These are phyloP conservation scores for Phalacrocorax brasilianus DNA, from an alignment of 2,113 vertebrate genomes.

Conservation along the genomic window DNA sequence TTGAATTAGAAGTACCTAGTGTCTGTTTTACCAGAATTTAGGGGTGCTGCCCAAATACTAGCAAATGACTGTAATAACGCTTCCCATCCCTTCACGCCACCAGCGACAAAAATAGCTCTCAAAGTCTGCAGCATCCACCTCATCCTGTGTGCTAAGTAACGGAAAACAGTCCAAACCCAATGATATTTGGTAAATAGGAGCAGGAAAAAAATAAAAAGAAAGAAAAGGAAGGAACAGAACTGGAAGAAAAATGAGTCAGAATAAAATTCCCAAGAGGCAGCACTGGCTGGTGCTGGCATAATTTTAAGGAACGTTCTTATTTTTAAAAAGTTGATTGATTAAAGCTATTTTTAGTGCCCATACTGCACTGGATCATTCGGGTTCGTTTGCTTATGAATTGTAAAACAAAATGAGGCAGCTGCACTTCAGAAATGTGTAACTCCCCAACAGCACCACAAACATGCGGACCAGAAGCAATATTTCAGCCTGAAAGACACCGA, in stretches of 20 bases:
- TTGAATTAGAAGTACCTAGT: neutral
- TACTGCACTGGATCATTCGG: neutral
- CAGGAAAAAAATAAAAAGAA: neutral
- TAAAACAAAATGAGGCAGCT: neutral
- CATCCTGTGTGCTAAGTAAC: neutral
- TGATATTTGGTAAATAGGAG: neutral
- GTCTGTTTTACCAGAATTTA: neutral
- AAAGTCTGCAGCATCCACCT: neutral
- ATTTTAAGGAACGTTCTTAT: slow-evolving; percentile 11
- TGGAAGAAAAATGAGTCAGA: slow-evolving; percentile 23
- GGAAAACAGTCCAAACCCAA: neutral
- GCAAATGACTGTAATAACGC: neutral
- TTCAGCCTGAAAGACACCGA: neutral
- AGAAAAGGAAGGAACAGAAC: neutral
- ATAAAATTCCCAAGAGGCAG: slow-evolving; percentile 3
- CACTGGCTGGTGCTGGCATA: neutral
- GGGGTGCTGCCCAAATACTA: neutral
- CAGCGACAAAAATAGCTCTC: neutral
- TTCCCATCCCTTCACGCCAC: neutral
- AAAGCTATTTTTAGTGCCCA: slow-evolving; percentile 22
- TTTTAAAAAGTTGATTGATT: slow-evolving; percentile 47
- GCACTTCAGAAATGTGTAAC: neutral
- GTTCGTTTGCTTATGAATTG: neutral
- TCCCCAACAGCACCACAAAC: neutral
- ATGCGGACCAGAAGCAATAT: neutral